These are phyloP conservation scores for Pterostichus niger DNA, from an alignment of 2,888 invertebrate species.

Conservation along the genomic window DNA sequence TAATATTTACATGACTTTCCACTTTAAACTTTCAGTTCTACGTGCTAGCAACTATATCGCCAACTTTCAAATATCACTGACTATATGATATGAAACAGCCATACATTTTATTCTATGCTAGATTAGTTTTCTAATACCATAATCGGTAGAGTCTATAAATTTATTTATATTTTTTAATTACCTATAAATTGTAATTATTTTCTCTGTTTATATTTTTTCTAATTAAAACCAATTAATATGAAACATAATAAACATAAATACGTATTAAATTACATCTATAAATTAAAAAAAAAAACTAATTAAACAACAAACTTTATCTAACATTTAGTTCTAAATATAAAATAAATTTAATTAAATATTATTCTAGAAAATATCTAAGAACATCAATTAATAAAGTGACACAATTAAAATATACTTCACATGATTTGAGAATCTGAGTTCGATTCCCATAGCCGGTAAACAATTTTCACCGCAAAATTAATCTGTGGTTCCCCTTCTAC, in stretches of 20 bases:
- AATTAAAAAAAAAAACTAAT: too few species aligned
- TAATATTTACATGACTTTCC: conserved; percentile 60
- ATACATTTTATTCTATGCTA: background rate
- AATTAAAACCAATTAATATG: background rate
- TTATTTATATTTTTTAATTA: conserved; percentile 19
- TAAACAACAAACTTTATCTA: too few species aligned
- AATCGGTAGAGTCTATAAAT: background rate
- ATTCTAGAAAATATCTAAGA: too few species aligned
- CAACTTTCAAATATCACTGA: conserved; percentile 38
- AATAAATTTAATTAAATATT: too few species aligned
- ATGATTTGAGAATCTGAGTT: too few species aligned
- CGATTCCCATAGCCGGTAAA: too few species aligned
- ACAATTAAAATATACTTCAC: too few species aligned
- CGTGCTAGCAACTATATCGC: conserved; percentile 23
- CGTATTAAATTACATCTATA: too few species aligned
- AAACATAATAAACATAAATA: conserved; percentile 3
- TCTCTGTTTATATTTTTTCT: background rate
- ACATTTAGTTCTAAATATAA: too few species aligned
- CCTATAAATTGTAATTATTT: background rate
- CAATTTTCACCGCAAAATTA: too few species aligned
- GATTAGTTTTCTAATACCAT: conserved; percentile 30
- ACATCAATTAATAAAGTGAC: too few species aligned
- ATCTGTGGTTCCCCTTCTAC: too few species aligned
- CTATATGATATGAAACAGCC: background rate
- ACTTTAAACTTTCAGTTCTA: conserved; percentile 49